These are phyloP conservation scores for Tenualosa thibaudeaui DNA, from an alignment of 2,797 vertebrate genomes.

Conservation along the genomic window DNA sequence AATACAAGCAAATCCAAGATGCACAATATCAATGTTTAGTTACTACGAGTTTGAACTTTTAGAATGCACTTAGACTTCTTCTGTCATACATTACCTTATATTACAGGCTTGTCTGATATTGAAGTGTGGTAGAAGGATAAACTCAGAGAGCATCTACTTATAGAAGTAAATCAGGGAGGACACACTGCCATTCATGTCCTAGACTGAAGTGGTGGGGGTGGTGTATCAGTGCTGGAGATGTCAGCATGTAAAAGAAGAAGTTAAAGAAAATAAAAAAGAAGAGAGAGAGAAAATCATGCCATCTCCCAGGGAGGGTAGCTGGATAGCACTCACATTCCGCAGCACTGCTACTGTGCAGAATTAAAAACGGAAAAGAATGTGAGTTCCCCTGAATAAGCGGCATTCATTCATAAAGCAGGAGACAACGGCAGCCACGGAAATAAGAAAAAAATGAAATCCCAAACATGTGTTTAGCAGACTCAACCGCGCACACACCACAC, in stretches of 20 bases:
- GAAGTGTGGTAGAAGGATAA: background rate
- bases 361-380: conserved; percentile 32
- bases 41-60: too few relatives aligned
- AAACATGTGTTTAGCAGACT: conserved; percentile 45
- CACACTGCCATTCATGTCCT: background rate
- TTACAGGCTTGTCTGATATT: background rate
- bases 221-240: too few relatives aligned
- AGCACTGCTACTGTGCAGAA: conserved; percentile 43
- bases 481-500: conserved; percentile 27
- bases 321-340: conserved; percentile 39
- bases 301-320: background rate
- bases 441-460: conserved; percentile 58
- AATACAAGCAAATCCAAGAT: background rate
- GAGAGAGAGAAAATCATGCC: background rate
- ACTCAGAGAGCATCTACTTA: background rate
- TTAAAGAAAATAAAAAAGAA: background rate
- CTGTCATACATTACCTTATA: background rate
- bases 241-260: background rate
- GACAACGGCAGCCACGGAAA: conserved; percentile 64
- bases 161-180: background rate
- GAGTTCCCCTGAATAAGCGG: conserved; percentile 63
- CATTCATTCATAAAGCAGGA: conserved; percentile 70
- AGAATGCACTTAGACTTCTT: background rate
- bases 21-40: background rate
- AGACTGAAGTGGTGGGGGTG: too few relatives aligned